Conservation (phyloP, 2,113 vertebrate genomes). For the Dasyprocta punctata region DNA sequence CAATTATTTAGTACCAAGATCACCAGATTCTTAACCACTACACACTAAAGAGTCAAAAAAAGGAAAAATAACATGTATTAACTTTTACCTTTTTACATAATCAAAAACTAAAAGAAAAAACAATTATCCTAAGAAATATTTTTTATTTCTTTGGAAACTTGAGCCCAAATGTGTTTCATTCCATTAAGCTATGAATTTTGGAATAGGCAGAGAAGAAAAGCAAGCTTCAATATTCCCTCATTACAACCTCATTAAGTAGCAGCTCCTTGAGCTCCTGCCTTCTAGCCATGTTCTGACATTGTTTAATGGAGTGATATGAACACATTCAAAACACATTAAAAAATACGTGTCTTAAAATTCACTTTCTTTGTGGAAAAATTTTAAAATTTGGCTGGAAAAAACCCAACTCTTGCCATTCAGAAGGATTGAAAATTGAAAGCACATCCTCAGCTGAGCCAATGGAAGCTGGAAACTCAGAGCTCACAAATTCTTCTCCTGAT, state of each 20-base stretch:
- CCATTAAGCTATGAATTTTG: slow-evolving; percentile 12
- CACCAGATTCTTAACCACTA: neutral
- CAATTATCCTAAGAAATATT: neutral
- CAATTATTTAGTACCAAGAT: slow-evolving; percentile 34
- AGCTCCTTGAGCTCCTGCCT: neutral
- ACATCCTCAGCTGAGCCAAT: neutral
- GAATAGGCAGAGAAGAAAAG: neutral
- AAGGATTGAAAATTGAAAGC: neutral
- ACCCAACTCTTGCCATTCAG: neutral
- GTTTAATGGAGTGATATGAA: slow-evolving; percentile 52
- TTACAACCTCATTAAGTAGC: slow-evolving; percentile 49
- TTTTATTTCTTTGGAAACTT: slow-evolving; percentile 53
- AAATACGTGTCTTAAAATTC: slow-evolving; percentile 1
- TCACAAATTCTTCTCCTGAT: neutral
- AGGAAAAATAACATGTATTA: neutral
- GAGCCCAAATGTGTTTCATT: neutral
- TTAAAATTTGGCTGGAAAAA: slow-evolving; percentile 25
- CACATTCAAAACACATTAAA: slow-evolving; percentile 39
- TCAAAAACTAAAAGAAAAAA: neutral
- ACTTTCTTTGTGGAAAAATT: neutral
- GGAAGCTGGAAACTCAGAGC: slow-evolving; percentile 13
- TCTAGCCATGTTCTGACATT: neutral
- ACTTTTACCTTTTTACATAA: neutral
- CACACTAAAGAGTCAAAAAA: neutral
- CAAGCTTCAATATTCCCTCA: neutral